Evolutionary conservation across 2,113 vertebrate genomes (phyloP).

Genomic region (Lates calcarifer): DNA sequence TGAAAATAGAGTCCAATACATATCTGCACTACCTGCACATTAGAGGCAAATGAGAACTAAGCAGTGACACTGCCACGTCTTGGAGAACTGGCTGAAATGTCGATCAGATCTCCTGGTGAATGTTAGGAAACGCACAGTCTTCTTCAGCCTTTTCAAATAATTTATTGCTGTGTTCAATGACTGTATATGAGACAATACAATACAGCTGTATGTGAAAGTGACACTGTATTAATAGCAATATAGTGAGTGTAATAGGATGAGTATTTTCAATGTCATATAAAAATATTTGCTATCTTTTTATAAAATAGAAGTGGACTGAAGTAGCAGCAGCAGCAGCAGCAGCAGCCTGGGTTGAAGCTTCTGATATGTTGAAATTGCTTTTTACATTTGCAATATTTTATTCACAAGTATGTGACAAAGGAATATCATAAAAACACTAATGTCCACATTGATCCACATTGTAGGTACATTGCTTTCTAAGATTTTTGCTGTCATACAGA

Average conservation of each 20-base stretch:
- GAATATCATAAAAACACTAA: not conserved
- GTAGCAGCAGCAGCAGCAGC: constrained; percentile 29
- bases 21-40: not conserved
- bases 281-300: constrained; percentile 53
- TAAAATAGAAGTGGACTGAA: constrained; percentile 22
- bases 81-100: constrained; percentile 3
- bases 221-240: constrained; percentile 54
- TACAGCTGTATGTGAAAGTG: constrained; percentile 45
- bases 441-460: constrained; percentile 6
- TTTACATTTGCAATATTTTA: constrained; percentile 43
- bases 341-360: constrained; percentile 25
- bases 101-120: constrained; percentile 1
- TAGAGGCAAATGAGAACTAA: not conserved
- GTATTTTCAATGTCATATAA: constrained; percentile 53
- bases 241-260: constrained; percentile 43
- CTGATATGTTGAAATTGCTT: not conserved
- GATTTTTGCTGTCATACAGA: not conserved
- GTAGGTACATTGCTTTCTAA: not conserved
- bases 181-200: constrained; percentile 59
- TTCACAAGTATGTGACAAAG: not conserved
- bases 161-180: constrained; percentile 63
- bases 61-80: not conserved
- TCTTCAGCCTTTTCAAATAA: constrained; percentile 57
- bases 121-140: constrained; percentile 36
- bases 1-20: not conserved